Conservation (phyloP, 2,888 invertebrate species). For the Trypoxylon attenuatum region DNA sequence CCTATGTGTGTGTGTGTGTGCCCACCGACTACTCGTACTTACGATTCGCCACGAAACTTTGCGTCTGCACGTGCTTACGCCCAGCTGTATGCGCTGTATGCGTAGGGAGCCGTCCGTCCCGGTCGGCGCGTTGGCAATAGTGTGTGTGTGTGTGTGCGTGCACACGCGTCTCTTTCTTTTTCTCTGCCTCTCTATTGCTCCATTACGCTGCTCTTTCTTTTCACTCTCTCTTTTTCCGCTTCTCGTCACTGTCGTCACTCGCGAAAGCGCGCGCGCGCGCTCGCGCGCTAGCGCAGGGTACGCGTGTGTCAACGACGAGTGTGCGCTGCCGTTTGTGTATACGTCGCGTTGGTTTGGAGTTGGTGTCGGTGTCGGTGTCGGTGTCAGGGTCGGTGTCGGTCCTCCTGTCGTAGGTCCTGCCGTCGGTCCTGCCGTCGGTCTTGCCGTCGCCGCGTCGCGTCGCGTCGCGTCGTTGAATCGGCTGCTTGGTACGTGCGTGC, state of each 20-base stretch:
- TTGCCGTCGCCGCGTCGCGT: too few relatives aligned
- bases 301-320: constrained; percentile 13
- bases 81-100: not conserved
- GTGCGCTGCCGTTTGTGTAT: too few relatives aligned
- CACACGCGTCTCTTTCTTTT: not conserved
- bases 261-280: not conserved
- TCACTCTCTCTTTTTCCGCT: constrained; percentile 26
- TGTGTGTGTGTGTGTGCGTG: not conserved
- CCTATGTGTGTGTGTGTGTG: too few relatives aligned
- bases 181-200: constrained; percentile 22
- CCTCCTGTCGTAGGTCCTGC: too few relatives aligned
- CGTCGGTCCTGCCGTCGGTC: too few relatives aligned
- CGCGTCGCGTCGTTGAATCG: constrained; percentile 10
- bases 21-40: too few relatives aligned
- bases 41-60: too few relatives aligned
- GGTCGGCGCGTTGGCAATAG: not conserved
- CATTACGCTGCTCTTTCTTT: constrained; percentile 2
- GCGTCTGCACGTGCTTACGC: not conserved
- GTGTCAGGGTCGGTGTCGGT: not conserved
- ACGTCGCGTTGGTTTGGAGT: too few relatives aligned
- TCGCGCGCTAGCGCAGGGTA: constrained; percentile 21
- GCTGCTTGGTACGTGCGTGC: constrained; percentile 56
- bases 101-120: too few relatives aligned
- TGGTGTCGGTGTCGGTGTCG: too few relatives aligned
- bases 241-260: constrained; percentile 30